A percentile compares a stretch with the other conserved stretches of the same genome.
phyloP scores from a whole-genome alignment of 2,888 invertebrate genomes.

The Bruchidius siliquastri region DNA sequence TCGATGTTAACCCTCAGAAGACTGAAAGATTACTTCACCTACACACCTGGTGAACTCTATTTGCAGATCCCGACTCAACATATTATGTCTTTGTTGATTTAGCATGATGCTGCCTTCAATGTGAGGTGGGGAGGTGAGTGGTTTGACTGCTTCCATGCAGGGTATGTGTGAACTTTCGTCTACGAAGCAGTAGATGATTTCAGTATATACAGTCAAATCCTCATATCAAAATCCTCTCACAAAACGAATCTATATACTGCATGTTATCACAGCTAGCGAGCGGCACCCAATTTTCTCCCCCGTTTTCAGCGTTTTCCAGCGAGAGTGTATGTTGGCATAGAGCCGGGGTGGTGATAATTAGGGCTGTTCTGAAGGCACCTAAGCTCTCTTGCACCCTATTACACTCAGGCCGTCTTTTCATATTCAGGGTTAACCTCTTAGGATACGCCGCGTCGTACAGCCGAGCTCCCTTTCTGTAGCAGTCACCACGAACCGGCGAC shows the following conservation, averaged over 20 bases:
- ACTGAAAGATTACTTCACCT: too few species aligned
- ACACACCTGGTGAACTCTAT: too few species aligned
- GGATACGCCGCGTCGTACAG: neutral
- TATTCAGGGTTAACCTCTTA: constrained; percentile 29
- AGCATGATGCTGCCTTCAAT: too few species aligned
- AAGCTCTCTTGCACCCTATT: constrained; percentile 36
- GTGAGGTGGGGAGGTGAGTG: too few species aligned
- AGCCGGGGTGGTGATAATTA: constrained; percentile 44
- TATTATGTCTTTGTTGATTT: too few species aligned
- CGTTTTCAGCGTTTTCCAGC: constrained; percentile 14
- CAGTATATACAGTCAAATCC: too few species aligned
- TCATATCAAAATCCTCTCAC: neutral
- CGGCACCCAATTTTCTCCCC: neutral
- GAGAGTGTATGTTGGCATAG: constrained; percentile 26
- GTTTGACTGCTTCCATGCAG: too few species aligned
- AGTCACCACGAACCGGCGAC: constrained; percentile 1
- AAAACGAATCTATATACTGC: neutral
- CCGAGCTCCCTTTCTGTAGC: constrained; percentile 1
- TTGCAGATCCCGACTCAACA: too few species aligned
- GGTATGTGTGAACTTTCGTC: too few species aligned
- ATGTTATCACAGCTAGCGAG: neutral
- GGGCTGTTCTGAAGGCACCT: constrained; percentile 39
- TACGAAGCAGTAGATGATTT: too few species aligned
- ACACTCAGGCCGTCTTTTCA: constrained; percentile 32
- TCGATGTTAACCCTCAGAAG: too few species aligned